These are phyloP conservation scores for Anolis carolinensis DNA, from an alignment of 2,113 vertebrate genomes.

Conservation along the genomic window DNA sequence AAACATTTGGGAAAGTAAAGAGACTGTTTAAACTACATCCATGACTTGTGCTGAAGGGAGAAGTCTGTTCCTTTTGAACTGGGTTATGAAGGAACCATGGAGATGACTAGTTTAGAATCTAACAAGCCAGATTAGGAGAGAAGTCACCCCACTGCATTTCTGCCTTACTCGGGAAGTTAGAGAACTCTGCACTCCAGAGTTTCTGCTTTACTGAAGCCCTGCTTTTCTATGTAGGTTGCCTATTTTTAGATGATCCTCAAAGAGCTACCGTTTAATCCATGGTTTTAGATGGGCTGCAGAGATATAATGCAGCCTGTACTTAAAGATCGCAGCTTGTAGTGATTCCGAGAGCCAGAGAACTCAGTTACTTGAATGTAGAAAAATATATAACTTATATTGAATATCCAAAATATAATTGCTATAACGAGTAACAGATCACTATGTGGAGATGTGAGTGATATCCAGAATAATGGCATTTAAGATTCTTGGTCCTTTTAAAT, in stretches of 20 bases:
- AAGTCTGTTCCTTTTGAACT: neutral
- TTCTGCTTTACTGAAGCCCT: slow-evolving; percentile 1
- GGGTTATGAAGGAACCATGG: neutral
- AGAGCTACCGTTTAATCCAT: slow-evolving; percentile 14
- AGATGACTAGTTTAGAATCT: neutral
- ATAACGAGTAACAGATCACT: neutral
- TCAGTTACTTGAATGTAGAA: neutral
- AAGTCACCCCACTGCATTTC: neutral
- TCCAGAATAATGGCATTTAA: neutral
- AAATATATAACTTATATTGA: neutral
- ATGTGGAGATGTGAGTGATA: neutral
- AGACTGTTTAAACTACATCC: neutral
- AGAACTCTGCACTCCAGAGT: slow-evolving; percentile 3
- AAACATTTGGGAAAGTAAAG: neutral
- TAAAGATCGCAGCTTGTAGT: slow-evolving; percentile 1
- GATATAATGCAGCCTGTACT: neutral
- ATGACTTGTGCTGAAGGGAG: neutral
- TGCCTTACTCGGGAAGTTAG: neutral
- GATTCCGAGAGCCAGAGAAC: neutral
- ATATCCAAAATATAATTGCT: neutral
- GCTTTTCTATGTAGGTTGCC: neutral
- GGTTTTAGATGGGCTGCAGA: slow-evolving; percentile 14
- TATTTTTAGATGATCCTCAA: slow-evolving; percentile 25
- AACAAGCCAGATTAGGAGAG: neutral
- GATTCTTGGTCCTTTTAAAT: neutral